Percentiles rank a stretch among this genome's conserved stretches.
These are phyloP conservation scores for Vulpes lagopus DNA, from an alignment of 2,113 vertebrate genomes.

Conservation along the genomic window DNA sequence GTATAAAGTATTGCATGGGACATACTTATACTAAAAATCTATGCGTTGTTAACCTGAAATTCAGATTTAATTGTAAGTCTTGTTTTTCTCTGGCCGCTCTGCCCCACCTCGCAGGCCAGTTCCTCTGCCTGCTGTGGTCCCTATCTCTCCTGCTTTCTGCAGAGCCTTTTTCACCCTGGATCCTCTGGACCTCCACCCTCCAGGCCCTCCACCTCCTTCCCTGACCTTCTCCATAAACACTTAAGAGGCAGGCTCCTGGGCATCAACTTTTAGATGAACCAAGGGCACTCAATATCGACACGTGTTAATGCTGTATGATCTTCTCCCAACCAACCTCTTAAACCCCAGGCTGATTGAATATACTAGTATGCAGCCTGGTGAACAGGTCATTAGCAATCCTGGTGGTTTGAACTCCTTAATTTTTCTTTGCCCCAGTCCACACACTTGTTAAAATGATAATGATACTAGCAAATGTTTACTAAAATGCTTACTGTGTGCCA, in stretches of 20 bases:
- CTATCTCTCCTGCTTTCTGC: not conserved
- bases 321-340: accelerated
- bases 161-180: not conserved
- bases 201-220: not conserved
- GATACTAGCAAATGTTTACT: not conserved
- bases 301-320: not conserved
- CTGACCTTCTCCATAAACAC: not conserved
- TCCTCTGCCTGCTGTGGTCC: no score
- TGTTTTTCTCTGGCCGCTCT: not conserved
- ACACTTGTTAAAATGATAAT: not conserved
- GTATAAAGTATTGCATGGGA: not conserved
- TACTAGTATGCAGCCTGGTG: not conserved
- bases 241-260: not conserved
- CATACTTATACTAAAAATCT: not conserved
- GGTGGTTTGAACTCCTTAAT: not conserved
- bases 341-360: not conserved
- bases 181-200: not conserved
- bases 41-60: not conserved
- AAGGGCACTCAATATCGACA: not conserved
- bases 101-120: not conserved
- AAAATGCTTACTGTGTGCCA: not conserved
- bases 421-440: not conserved
- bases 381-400: not conserved
- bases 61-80: not conserved
- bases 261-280: not conserved